These are phyloP conservation scores for Characodon lateralis DNA, from an alignment of 2,797 vertebrate genomes.

Conservation along the genomic window DNA sequence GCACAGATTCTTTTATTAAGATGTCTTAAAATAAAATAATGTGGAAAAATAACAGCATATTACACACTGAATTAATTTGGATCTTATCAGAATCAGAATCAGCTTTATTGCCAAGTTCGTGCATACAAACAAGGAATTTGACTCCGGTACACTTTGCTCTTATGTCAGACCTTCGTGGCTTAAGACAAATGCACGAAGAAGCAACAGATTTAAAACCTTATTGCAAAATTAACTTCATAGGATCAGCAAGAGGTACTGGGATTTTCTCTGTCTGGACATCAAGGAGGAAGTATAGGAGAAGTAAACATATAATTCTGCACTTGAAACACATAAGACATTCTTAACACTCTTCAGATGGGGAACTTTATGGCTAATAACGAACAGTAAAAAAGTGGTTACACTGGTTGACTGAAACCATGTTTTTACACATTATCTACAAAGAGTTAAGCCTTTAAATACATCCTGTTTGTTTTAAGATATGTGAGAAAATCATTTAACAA, in stretches of 20 bases:
- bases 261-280: conserved; percentile 45
- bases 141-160: too few species aligned
- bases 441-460: too few species aligned
- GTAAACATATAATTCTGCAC: background rate
- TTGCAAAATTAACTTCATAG: conserved; percentile 41
- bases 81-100: too few species aligned
- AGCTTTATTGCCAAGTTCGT: too few species aligned
- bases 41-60: conserved; percentile 20
- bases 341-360: background rate
- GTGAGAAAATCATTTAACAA: too few species aligned
- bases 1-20: conserved; percentile 33
- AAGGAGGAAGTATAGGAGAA: conserved; percentile 12
- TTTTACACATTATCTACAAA: too few species aligned
- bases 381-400: background rate
- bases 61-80: conserved; percentile 52
- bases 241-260: conserved; percentile 40
- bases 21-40: conserved; percentile 32
- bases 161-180: conserved; percentile 47
- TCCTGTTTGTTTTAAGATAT: too few species aligned
- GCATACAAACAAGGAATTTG: too few species aligned
- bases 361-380: background rate
- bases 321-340: background rate
- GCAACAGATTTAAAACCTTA: conserved; percentile 50
- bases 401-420: background rate
- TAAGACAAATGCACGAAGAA: conserved; percentile 51